Conservation (phyloP, 2,888 invertebrate species). For the Mythimna ferrago region DNA sequence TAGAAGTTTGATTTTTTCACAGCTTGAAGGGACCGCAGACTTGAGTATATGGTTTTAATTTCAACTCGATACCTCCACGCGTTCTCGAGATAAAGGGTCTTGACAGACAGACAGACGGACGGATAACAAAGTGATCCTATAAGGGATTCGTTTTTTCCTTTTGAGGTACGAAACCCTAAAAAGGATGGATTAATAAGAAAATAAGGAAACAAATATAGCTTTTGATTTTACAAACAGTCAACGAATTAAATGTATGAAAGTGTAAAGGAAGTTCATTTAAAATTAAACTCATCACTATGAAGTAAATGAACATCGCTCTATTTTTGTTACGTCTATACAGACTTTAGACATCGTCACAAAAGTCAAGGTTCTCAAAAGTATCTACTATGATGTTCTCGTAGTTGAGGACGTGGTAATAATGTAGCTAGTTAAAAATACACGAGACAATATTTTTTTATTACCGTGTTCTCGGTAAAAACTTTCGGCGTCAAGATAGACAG, state of each 20-base stretch:
- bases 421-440: slow-evolving; percentile 1
- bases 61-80: too few species aligned
- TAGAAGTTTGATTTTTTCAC: too few species aligned
- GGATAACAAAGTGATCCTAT: too few species aligned
- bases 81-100: too few species aligned
- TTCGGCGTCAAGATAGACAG: background rate
- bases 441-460: background rate
- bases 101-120: too few species aligned
- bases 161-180: too few species aligned
- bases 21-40: too few species aligned
- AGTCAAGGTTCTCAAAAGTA: slow-evolving; percentile 34
- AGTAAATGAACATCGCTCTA: slow-evolving; percentile 23
- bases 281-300: slow-evolving; percentile 17
- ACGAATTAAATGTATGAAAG: background rate
- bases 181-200: too few species aligned
- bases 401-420: background rate
- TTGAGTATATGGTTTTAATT: too few species aligned
- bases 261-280: slow-evolving; percentile 11
- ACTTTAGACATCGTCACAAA: slow-evolving; percentile 20
- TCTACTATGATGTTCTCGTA: background rate
- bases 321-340: slow-evolving; percentile 20
- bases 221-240: background rate
- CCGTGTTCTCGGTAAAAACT: background rate
- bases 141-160: too few species aligned
- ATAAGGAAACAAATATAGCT: too few species aligned